Conservation (phyloP, 2,113 vertebrate species). For the Petromus typicus region DNA sequence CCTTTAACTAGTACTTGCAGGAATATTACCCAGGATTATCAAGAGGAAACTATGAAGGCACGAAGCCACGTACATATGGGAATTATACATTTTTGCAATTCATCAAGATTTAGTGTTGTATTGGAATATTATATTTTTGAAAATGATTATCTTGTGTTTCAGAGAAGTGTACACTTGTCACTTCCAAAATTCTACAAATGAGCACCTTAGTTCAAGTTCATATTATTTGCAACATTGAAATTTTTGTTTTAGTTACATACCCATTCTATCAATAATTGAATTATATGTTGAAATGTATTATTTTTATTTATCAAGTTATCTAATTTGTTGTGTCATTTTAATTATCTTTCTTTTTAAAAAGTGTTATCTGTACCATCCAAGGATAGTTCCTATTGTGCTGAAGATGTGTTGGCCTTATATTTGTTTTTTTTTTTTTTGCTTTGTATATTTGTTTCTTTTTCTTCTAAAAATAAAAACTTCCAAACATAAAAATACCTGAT, state of each 20-base stretch:
- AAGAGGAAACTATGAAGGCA: background rate
- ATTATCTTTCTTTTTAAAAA: slow-evolving; percentile 26
- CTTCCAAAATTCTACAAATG: background rate
- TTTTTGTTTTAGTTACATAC: background rate
- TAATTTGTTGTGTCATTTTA: background rate
- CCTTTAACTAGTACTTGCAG: background rate
- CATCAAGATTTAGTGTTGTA: background rate
- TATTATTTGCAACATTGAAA: slow-evolving; percentile 1
- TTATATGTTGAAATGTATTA: background rate
- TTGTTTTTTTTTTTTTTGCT: slow-evolving; percentile 16
- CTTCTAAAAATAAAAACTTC: background rate
- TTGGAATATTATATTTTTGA: background rate
- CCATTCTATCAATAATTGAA: background rate
- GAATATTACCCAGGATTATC: background rate
- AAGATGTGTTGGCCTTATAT: background rate
- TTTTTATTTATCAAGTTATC: background rate
- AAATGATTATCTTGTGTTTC: slow-evolving; percentile 2
- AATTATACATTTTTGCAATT: slow-evolving; percentile 42
- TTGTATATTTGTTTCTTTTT: background rate
- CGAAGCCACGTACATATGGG: background rate
- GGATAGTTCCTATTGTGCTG: background rate
- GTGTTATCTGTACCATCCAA: background rate
- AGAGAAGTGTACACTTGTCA: background rate
- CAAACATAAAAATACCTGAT: background rate
- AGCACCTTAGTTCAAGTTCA: background rate